Base-by-base conservation (phyloP, 2,113 vertebrate species). In the Rafetus swinhoei region DNA sequence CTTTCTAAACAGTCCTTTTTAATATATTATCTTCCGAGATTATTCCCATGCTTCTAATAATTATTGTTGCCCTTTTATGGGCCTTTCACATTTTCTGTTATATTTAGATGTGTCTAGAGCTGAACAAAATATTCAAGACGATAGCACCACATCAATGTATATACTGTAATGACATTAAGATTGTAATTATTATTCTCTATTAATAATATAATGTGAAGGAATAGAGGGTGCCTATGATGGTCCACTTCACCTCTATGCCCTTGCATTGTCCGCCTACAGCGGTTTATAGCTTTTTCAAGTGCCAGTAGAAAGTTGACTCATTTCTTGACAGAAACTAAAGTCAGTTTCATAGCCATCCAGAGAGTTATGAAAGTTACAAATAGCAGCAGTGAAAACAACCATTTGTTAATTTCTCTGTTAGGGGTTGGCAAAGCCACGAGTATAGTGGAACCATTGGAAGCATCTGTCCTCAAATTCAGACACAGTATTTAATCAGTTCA, bases 291-390 rank as follows among this genome's bases (percentile, higher is more conserved):
- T 88, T 85, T 59, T 60, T 85, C 59, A 60, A 32, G 54, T n/a
- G 59, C 19, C 12, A 62, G 18, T 74, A 19, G 6, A 85, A 57
- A 89, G 82, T 39, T 0, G 1, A 32, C 27, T 29, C 12, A 54
- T 12, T 39, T 79, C 15, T 25, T 7, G 21, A 57, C 0, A 72
- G 79, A 54, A 84, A 76, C 14, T 1, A 1, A 50, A 2, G 25
- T 7, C 56, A 83, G 39, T 56, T 53, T 85, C 2, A 62, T 2
- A 29, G 27, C 60, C 29, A 4, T 29, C 59, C 24, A 62, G 9
- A 62, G 59, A 62, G 25, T 35, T 35, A 18, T 35, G 16, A 22
- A 22, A 35, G 69, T 22, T 9, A 74, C 35, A 22, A 79, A 14
- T 0, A 87, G 54, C 21, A 92, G 21, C 77, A 89, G 56, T 9